These are phyloP conservation scores for Callospermophilus lateralis DNA, from an alignment of 2,113 vertebrate genomes.

Conservation along the genomic window DNA sequence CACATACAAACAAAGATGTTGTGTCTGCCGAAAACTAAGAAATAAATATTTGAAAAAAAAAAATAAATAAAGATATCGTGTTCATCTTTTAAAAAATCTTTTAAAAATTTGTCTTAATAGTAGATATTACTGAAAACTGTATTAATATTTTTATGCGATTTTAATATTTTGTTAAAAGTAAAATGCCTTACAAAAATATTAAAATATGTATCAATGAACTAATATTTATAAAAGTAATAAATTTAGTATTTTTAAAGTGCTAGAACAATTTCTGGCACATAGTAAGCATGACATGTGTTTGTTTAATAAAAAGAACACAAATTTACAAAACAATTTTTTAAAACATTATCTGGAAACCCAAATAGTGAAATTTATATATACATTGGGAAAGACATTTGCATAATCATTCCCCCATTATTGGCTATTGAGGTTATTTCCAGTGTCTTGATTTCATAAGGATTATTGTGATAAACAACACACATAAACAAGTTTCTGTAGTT, in stretches of 20 bases:
- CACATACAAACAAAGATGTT: too few species aligned
- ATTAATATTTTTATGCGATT: neutral
- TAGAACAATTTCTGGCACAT: neutral
- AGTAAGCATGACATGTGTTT: neutral
- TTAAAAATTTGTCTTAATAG: neutral
- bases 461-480: neutral
- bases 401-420: too few species aligned
- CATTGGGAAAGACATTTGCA: too few species aligned
- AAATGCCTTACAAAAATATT: neutral
- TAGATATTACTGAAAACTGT: neutral
- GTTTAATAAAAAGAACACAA: slow-evolving; percentile 31
- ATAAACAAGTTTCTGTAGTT: neutral
- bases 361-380: too few species aligned
- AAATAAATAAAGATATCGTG: too few species aligned
- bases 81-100: too few species aligned
- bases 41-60: too few species aligned
- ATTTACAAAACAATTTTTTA: slow-evolving; percentile 5
- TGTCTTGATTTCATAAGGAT: too few species aligned
- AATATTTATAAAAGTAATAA: neutral
- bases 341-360: neutral
- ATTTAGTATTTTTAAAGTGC: neutral
- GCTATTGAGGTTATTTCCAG: too few species aligned
- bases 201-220: neutral
- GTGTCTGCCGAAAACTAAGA: too few species aligned
- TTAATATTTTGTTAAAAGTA: slow-evolving; percentile 38